Evolutionary conservation across 2,113 vertebrate species (phyloP), one percentile per base, ranked within the genome.

Genomic region (Ammodytes marinus): DNA sequence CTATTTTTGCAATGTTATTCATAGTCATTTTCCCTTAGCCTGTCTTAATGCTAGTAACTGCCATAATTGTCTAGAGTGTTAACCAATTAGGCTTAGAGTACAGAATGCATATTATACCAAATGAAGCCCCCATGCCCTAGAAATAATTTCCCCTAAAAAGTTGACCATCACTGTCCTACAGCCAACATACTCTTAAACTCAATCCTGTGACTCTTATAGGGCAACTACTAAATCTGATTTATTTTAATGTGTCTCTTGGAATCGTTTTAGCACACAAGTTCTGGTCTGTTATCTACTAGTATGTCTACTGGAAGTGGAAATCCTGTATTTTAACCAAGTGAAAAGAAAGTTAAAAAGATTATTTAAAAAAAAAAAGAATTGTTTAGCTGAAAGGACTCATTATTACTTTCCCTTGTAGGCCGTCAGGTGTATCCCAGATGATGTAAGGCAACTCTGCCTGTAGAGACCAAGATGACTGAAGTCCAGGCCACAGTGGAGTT

Each of bases 401-500:
- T 35, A 53, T 74, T 49, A 0, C 15, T 63, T 60, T 69, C 65
- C 27, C 67, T 35, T 69, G 12, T 61, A 87, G 93, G 89, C 73
- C 77, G 74, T 35, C 89, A 92, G 89, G 68, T 88, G 59, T 92
- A 76, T 86, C 83, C 88, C 74, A 88, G 87, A 95, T 97, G 93
- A 95, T 96, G 91, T 94, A 90, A 96, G 92, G 90, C 91, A 91
- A 83, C 87, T 89, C 92, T 94, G 92, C 88, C 91, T 94, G 86
- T 95, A 95, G 91, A 94, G 87, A 92, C 94, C 96, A 98, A 91
- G 92, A 99, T 99, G 98, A 97, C 96, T 93, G 98, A 99, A 96
- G 96, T 99, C 89, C 98, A 99, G 95, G 98, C 97, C 93, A 99
- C 97, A 85, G 97, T 99, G 95, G 98, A 99, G 95, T 99, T 99